These are phyloP conservation scores for Monochamus saltuarius DNA, from an alignment of 1,140 invertebrate species.

Conservation along the genomic window DNA sequence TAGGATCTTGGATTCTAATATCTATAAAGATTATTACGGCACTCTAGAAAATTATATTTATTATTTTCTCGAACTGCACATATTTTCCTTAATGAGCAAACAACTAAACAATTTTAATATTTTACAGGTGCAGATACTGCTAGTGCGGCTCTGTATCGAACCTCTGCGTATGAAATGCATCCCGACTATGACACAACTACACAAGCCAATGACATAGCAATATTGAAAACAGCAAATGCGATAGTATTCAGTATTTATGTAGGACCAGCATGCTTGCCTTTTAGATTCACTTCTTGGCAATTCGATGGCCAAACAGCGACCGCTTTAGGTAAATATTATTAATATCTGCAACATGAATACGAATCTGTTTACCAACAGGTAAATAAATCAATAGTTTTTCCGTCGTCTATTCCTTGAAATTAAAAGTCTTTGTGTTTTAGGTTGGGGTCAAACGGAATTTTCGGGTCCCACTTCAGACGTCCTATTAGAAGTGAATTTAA, in stretches of 20 bases:
- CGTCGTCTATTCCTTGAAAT: too few species aligned
- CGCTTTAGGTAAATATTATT: slow-evolving; percentile 6
- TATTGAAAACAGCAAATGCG: not conserved
- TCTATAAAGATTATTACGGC: too few species aligned
- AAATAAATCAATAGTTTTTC: too few species aligned
- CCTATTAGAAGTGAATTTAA: slow-evolving; percentile 61
- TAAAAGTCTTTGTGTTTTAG: slow-evolving; percentile 47
- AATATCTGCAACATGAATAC: not conserved
- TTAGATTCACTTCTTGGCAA: not conserved
- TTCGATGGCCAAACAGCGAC: slow-evolving; percentile 4
- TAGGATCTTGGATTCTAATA: too few species aligned
- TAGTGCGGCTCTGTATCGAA: slow-evolving; percentile 1
- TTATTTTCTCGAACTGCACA: not conserved
- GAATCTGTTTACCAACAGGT: not conserved
- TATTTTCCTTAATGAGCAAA: not conserved
- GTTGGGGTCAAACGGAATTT: slow-evolving; percentile 64
- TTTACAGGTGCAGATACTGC: not conserved
- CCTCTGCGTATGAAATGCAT: not conserved
- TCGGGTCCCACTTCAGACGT: slow-evolving; percentile 58
- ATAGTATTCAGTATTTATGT: slow-evolving; percentile 4
- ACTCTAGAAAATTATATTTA: too few species aligned
- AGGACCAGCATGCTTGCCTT: slow-evolving; percentile 14
- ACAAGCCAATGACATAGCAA: slow-evolving; percentile 6
- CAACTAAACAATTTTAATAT: slow-evolving; percentile 3
- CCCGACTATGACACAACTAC: not conserved